These are phyloP conservation scores for Caenorhabditis brenneri DNA, from an alignment of 1,140 invertebrate species.

Conservation along the genomic window DNA sequence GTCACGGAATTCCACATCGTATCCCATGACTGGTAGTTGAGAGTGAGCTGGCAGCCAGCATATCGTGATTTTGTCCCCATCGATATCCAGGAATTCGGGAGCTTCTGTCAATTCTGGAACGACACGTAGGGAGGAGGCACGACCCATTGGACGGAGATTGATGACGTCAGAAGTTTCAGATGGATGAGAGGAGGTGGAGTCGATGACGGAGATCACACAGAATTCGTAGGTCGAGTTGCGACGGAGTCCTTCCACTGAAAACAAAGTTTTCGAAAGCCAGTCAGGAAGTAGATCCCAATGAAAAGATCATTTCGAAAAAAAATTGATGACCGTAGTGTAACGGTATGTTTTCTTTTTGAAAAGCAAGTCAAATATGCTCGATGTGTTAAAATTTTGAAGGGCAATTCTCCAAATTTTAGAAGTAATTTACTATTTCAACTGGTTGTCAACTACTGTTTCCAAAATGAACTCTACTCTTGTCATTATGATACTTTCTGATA, in stretches of 20 bases:
- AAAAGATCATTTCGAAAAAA: too few species aligned
- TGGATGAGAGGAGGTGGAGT: constrained; percentile 56
- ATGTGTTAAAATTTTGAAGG: too few species aligned
- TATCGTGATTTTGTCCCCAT: constrained; percentile 66
- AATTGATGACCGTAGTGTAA: too few species aligned
- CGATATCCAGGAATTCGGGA: constrained; percentile 68
- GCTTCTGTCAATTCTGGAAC: constrained; percentile 61
- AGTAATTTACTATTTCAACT: background rate
- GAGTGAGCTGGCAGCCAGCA: constrained; percentile 70
- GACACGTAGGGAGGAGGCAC: background rate
- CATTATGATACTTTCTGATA: too few species aligned
- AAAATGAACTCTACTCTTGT: background rate
- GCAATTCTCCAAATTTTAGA: background rate
- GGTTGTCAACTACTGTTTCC: too few species aligned
- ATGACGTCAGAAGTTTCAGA: constrained; percentile 62
- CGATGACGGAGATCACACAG: constrained; percentile 59
- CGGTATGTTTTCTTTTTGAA: too few species aligned
- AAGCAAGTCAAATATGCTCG: too few species aligned
- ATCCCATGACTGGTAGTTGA: constrained; percentile 65
- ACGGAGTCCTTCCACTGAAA: constrained; percentile 66
- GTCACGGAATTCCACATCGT: constrained; percentile 70
- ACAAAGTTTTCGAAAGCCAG: too few species aligned
- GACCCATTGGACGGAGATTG: constrained; percentile 52
- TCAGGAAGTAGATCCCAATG: too few species aligned
- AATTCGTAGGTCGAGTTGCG: constrained; percentile 67